A percentile compares a stretch with the other conserved stretches of the same genome.
Conservation (phyloP, 2,888 invertebrate genomes). For the Cyrtodaria siliqua region DNA sequence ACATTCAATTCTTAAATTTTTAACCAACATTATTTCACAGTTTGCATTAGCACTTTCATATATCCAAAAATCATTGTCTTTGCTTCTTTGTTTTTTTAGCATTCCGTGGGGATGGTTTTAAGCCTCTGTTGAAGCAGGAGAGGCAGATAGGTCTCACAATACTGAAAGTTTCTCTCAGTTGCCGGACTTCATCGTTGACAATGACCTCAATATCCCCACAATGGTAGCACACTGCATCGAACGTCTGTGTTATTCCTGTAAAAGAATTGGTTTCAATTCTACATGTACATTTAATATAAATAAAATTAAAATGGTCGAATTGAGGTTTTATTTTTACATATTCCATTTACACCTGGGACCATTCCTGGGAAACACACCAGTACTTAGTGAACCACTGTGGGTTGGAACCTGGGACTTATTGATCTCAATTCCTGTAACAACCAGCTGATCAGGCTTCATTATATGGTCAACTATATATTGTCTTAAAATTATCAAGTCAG, state of each 20-base stretch:
- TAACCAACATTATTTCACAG: too few relatives aligned
- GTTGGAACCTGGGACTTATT: constrained; percentile 2
- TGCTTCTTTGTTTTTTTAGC: constrained; percentile 21
- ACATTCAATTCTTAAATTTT: too few relatives aligned
- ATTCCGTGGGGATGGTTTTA: constrained; percentile 19
- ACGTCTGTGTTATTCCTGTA: constrained; percentile 17
- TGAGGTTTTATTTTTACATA: constrained; percentile 2
- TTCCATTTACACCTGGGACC: constrained; percentile 9
- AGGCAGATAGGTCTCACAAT: constrained; percentile 36
- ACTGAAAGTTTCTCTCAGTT: constrained; percentile 18
- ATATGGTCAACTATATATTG: background rate
- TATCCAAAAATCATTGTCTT: constrained; percentile 11
- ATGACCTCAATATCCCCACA: constrained; percentile 20
- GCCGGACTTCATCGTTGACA: constrained; percentile 11
- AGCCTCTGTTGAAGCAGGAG: background rate
- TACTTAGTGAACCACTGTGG: background rate
- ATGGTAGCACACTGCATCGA: constrained; percentile 25
- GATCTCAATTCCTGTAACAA: background rate
- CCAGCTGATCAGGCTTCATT: constrained; percentile 2
- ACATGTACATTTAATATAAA: background rate
- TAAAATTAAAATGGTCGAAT: constrained; percentile 6
- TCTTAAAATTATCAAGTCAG: constrained; percentile 7
- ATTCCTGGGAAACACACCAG: constrained; percentile 3
- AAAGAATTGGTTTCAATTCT: background rate
- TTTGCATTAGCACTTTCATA: background rate